Evolutionary conservation across 2,113 vertebrate species (phyloP), one percentile per base, ranked within the genome.

Genomic region (Vicugna pacos): DNA sequence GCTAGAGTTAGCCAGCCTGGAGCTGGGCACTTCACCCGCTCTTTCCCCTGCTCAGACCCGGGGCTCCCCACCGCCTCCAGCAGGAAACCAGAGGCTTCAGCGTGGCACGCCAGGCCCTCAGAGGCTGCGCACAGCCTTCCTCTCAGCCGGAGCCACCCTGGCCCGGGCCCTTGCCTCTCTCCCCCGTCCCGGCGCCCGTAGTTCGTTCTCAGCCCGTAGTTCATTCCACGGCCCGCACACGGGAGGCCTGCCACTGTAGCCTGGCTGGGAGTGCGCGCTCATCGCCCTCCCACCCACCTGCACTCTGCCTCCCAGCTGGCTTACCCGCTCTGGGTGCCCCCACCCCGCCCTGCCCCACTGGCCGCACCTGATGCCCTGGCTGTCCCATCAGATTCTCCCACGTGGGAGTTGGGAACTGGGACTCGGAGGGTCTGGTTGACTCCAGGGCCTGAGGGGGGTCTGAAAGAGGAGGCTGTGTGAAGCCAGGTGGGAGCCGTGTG

Each of bases 141-240:
- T 22, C 35, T 13, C 32, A 11, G 81, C 46, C 30, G 14, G n/a
- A 30, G 32, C 79, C 8, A 9, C 28, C 54, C 38, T 0, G 54
- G 22, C 83, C 46, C 8, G 14, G 50, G 42, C 16, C 6, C 13
- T 3, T 20, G 15, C 11, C 10, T 80, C 6, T 15, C 20, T 26
- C 28, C 48, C 8, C 5, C 4, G 0, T 8, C 50, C 54, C 24
- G 13, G 3, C 0, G n/a, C 8, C 3, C 15, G 17, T 2, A 6
- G 6, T 11, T 0, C 7, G 3, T 8, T 50, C 22, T 7, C 26
- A 22, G 50, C 82, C 8, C 17, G 35, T 35, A 35, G 38, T 42
- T 42, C 38, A 42, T 1, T 11, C 38, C 9, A 6, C 0, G 1
- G 0, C 16, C 70, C 8, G 50, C 56, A 56, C 12, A 12, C 28